Evolutionary conservation across 2,888 invertebrate genomes (phyloP).

Genomic region (Standfussiana lucernea): DNA sequence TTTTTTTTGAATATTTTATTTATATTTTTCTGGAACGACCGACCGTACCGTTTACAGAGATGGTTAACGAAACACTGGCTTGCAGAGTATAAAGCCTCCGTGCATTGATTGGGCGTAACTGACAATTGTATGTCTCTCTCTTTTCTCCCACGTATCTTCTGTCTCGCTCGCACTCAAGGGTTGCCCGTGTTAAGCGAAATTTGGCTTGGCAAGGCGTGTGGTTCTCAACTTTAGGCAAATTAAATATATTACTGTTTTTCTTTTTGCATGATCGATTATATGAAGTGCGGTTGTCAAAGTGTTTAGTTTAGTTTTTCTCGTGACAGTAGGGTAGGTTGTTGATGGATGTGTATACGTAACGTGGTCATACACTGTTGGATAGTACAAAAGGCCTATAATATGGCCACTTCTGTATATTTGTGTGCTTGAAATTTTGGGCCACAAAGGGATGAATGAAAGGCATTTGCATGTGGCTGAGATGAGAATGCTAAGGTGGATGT

Average conservation of each 20-base stretch:
- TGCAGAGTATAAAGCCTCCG: conserved; percentile 85
- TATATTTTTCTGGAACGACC: conserved; percentile 66
- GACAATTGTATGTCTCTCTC: conserved; percentile 75
- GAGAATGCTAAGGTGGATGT: too few relatives aligned
- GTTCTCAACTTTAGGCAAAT: conserved; percentile 79
- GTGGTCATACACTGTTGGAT: too few relatives aligned
- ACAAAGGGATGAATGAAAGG: too few relatives aligned
- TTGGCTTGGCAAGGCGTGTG: conserved; percentile 84
- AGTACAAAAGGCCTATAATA: too few relatives aligned
- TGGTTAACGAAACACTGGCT: conserved; percentile 83
- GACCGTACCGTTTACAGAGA: conserved; percentile 76
- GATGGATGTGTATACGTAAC: neutral
- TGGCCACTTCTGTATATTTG: too few relatives aligned
- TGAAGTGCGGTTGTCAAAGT: conserved; percentile 50
- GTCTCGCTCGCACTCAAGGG: conserved; percentile 77
- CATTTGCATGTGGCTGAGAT: too few relatives aligned
- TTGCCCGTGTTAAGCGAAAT: conserved; percentile 84
- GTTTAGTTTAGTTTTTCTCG: conserved; percentile 7
- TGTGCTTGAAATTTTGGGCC: too few relatives aligned
- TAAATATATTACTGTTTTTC: conserved; percentile 55
- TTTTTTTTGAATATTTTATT: conserved; percentile 70
- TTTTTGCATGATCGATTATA: conserved; percentile 38
- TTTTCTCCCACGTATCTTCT: conserved; percentile 67
- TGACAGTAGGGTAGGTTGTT: neutral
- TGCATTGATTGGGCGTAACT: conserved; percentile 90